Conservation (phyloP, 23 tunicate species). For the Oikopleura albicans region DNA sequence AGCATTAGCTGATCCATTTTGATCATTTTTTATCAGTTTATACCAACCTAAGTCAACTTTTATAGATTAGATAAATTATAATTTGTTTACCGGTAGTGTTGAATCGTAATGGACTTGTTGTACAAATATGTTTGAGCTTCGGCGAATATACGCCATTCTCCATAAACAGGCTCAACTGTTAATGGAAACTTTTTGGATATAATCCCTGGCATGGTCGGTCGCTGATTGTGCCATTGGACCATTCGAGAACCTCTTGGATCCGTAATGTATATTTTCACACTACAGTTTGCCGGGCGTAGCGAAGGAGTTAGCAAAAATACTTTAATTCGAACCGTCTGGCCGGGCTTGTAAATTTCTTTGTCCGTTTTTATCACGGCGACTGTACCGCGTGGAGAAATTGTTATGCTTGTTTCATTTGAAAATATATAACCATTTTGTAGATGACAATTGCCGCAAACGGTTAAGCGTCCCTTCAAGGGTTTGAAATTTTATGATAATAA, state of each 20-base stretch:
- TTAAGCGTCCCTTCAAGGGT: too few species aligned
- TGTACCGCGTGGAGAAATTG: background rate
- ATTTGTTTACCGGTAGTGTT: conserved; percentile 36
- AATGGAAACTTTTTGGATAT: conserved; percentile 29
- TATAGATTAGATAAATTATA: background rate
- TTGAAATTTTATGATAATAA: too few species aligned
- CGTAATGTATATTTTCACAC: background rate
- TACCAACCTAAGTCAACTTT: too few species aligned
- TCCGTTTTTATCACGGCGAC: background rate
- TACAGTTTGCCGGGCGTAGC: background rate
- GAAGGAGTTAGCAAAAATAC: background rate
- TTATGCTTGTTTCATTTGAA: background rate
- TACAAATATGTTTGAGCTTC: conserved; percentile 35
- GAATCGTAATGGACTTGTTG: conserved; percentile 47
- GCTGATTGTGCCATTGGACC: background rate
- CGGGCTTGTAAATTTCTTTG: background rate
- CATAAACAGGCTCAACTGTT: conserved; percentile 61
- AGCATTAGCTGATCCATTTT: too few species aligned
- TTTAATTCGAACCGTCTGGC: background rate
- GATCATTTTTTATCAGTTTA: too few species aligned
- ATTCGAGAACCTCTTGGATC: background rate
- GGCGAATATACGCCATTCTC: conserved; percentile 58
- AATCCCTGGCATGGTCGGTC: background rate
- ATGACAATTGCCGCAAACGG: background rate
- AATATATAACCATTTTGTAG: background rate